Evolutionary conservation across 2,888 invertebrate genomes (phyloP).

Genomic region (Nebria salina): DNA sequence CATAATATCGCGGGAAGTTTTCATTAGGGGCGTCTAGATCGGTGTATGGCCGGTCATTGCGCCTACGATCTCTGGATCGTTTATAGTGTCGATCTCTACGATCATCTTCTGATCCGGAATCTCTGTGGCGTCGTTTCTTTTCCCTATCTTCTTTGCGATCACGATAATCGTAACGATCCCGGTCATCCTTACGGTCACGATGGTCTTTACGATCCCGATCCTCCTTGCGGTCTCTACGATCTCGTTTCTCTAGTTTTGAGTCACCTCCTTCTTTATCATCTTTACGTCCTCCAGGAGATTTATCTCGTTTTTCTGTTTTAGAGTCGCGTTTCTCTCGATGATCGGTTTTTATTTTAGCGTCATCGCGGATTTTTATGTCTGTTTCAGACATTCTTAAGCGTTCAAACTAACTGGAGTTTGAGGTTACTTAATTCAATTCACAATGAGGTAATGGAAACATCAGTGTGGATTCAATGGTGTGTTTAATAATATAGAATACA

Average conservation of each 20-base stretch:
- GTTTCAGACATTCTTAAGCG: too few species aligned
- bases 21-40: conserved; percentile 49
- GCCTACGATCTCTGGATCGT: conserved; percentile 46
- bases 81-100: conserved; percentile 29
- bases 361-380: too few species aligned
- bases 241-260: not conserved
- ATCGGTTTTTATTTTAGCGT: too few species aligned
- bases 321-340: too few species aligned
- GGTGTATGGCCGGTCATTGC: conserved; percentile 40
- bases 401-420: too few species aligned
- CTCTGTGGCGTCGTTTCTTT: conserved; percentile 15
- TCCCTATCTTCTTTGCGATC: conserved; percentile 8
- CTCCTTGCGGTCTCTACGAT: not conserved
- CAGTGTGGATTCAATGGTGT: too few species aligned
- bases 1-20: conserved; percentile 57
- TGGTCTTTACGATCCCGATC: not conserved
- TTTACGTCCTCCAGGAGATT: too few species aligned
- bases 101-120: conserved; percentile 25
- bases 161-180: not conserved
- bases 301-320: too few species aligned
- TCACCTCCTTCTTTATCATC: too few species aligned
- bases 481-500: too few species aligned
- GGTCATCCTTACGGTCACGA: not conserved
- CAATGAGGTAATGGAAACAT: too few species aligned
- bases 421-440: too few species aligned